Conservation (phyloP, 2,113 vertebrate species). For the Brachionichthys hirsutus region DNA sequence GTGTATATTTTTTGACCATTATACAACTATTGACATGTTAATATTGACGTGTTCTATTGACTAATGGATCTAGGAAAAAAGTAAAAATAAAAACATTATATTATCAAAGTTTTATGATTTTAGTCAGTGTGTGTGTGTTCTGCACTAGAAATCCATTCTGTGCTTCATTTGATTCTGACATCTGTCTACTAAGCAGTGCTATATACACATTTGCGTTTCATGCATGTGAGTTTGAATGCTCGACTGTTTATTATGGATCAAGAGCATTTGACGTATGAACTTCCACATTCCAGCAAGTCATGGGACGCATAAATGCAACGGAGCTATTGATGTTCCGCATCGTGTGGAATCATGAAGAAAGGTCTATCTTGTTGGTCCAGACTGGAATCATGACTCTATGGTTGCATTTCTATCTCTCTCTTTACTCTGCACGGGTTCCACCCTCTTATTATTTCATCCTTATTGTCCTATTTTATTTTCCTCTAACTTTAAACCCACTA, state of each 20-base stretch:
- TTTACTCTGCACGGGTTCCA: slow-evolving; percentile 21
- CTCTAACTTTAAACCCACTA: slow-evolving; percentile 18
- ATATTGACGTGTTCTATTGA: too few species aligned
- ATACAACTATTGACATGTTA: too few species aligned
- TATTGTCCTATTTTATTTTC: slow-evolving; percentile 19
- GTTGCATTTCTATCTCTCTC: slow-evolving; percentile 2
- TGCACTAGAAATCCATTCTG: too few species aligned
- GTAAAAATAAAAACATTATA: too few species aligned
- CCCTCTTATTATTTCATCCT: slow-evolving; percentile 9
- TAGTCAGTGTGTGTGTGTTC: too few species aligned
- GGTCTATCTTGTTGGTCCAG: slow-evolving; percentile 30
- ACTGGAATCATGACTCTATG: slow-evolving; percentile 35
- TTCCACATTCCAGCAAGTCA: slow-evolving; percentile 20
- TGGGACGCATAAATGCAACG: slow-evolving; percentile 29
- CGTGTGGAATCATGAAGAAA: slow-evolving; percentile 19
- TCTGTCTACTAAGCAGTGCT: too few species aligned
- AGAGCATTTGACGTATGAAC: slow-evolving; percentile 3
- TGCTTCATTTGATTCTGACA: too few species aligned
- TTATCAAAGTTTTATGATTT: too few species aligned
- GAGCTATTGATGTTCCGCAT: slow-evolving; percentile 28
- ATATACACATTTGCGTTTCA: too few species aligned
- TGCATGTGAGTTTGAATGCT: too few species aligned
- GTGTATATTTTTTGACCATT: too few species aligned
- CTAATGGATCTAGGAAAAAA: too few species aligned
- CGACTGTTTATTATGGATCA: background rate